Percentiles rank a stretch among this genome's conserved stretches.
These are phyloP conservation scores for Distichodus sexfasciatus DNA, from an alignment of 2,797 vertebrate species.

Conservation along the genomic window DNA sequence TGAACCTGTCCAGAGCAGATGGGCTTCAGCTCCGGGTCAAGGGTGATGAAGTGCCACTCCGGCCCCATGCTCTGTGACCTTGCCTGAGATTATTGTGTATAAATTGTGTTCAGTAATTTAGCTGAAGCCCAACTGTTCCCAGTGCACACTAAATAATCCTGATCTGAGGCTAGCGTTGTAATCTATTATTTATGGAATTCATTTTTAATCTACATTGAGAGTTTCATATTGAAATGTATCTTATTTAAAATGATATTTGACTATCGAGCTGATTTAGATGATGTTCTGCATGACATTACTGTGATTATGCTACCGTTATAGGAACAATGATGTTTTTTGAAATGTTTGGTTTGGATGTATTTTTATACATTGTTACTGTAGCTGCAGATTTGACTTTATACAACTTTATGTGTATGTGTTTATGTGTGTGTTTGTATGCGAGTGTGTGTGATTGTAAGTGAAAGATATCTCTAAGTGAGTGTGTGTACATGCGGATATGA, in stretches of 20 bases:
- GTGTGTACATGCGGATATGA: not conserved
- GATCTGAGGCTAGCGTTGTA: constrained; percentile 7
- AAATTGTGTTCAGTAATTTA: constrained; percentile 40
- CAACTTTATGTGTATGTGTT: not conserved
- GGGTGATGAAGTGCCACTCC: not conserved
- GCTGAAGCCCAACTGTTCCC: constrained; percentile 30
- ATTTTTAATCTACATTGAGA: constrained; percentile 21
- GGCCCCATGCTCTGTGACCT: not conserved
- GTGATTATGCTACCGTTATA: not conserved
- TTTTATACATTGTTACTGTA: constrained; percentile 1
- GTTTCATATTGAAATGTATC: not conserved
- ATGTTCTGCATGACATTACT: not conserved
- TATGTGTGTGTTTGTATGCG: not conserved
- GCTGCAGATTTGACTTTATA: not conserved
- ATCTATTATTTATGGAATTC: constrained; percentile 30
- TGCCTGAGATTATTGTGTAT: not conserved
- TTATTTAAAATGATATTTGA: constrained; percentile 9
- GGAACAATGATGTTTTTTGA: not conserved
- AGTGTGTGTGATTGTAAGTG: constrained; percentile 23
- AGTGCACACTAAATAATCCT: constrained; percentile 16
- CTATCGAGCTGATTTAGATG: not conserved
- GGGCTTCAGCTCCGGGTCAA: not conserved
- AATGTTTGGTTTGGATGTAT: constrained; percentile 14
- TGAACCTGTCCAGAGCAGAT: not conserved
- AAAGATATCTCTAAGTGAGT: not conserved